These are phyloP conservation scores for Tipula vernalis DNA, from an alignment of 2,888 invertebrate species.

Conservation along the genomic window DNA sequence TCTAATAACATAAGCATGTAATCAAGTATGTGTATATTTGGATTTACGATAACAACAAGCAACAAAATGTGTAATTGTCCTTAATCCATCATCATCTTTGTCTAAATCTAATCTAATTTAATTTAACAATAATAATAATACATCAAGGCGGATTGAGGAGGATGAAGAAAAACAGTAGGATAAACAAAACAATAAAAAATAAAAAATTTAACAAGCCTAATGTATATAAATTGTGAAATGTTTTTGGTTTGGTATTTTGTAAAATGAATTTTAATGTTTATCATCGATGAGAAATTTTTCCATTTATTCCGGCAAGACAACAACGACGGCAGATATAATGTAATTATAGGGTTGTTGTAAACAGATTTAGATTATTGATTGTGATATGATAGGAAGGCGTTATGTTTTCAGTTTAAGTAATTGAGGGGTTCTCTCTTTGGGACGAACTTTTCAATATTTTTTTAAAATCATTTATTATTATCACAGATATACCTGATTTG, in stretches of 20 bases:
- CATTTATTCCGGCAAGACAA: background rate
- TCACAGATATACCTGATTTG: too few relatives aligned
- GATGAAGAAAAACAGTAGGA: background rate
- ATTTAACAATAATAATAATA: background rate
- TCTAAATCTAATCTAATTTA: background rate
- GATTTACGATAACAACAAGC: background rate
- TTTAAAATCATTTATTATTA: background rate
- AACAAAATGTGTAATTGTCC: background rate
- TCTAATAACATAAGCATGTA: background rate
- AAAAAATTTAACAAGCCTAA: background rate
- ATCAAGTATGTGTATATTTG: background rate
- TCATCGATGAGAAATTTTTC: background rate
- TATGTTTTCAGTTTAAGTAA: background rate
- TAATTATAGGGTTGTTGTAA: background rate
- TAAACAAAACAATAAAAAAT: background rate
- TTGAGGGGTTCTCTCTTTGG: background rate
- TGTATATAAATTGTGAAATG: background rate
- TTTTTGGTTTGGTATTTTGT: background rate
- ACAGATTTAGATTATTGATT: background rate
- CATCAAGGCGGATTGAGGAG: background rate
- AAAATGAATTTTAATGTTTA: background rate
- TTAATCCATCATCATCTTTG: constrained; percentile 4
- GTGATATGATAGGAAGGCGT: background rate
- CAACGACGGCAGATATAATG: background rate
- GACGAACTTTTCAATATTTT: background rate